A percentile compares a stretch with the other conserved stretches of the same genome.
Conservation (phyloP, 2,888 invertebrate species). For the Nemapogon koenigi region DNA sequence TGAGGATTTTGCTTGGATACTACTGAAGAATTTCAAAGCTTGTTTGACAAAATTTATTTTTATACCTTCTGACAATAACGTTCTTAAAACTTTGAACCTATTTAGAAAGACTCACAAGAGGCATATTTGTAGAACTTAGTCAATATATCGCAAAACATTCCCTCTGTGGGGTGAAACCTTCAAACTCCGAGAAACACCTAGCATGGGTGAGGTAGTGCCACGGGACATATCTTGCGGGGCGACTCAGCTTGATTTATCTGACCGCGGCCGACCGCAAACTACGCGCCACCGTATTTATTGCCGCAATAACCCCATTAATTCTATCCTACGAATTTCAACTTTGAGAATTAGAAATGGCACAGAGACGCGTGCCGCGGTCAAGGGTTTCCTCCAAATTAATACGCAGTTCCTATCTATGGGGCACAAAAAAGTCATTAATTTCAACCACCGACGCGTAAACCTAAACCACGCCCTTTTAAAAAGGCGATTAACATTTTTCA, state of each 20-base stretch:
- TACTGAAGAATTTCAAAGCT: no score
- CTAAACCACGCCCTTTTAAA: conserved; percentile 17
- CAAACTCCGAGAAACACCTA: background rate
- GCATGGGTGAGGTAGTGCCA: background rate
- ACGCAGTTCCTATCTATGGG: background rate
- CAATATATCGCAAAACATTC: background rate
- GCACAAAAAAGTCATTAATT: conserved; percentile 1
- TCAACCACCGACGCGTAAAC: background rate
- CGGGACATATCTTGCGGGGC: conserved; percentile 48
- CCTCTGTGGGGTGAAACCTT: conserved; percentile 1
- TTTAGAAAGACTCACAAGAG: no score
- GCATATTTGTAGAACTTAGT: no score
- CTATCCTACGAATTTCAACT: conserved; percentile 42
- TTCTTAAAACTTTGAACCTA: no score
- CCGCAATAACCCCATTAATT: conserved; percentile 63
- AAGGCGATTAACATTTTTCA: conserved; percentile 21
- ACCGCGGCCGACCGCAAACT: conserved; percentile 50
- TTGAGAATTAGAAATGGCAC: background rate
- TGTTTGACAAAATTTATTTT: no score
- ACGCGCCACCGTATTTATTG: conserved; percentile 57
- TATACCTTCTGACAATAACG: no score
- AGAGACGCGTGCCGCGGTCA: conserved; percentile 4
- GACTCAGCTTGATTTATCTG: conserved; percentile 51
- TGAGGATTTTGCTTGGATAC: no score
- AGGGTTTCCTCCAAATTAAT: conserved; percentile 3